phyloP scores from a whole-genome alignment of 2,888 invertebrate species.

The Operophtera brumata region DNA sequence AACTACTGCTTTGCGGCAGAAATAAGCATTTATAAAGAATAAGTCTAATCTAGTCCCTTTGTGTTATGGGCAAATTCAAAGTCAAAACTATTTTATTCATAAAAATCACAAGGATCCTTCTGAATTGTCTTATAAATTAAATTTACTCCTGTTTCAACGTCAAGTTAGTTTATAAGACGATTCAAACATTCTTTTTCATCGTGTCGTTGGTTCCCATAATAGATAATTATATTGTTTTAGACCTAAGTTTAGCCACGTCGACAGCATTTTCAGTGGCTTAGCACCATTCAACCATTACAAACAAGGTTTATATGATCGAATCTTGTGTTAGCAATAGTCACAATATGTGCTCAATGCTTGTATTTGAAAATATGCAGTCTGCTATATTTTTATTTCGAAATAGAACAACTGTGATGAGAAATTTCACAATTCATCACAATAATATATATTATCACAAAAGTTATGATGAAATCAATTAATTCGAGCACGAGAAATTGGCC shows the following conservation, averaged over 20 bases:
- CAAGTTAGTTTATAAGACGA: no score
- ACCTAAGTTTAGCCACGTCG: no score
- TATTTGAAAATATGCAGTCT: neutral
- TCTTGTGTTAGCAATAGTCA: slow-evolving; percentile 5
- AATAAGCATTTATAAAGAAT: neutral
- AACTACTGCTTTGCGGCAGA: no score
- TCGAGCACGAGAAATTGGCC: neutral
- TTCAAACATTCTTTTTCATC: no score
- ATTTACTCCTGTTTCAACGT: no score
- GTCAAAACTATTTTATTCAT: no score
- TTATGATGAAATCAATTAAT: slow-evolving; percentile 5
- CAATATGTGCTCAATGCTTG: neutral
- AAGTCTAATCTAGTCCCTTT: slow-evolving; percentile 33
- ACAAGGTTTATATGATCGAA: slow-evolving; percentile 20
- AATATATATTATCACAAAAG: slow-evolving; percentile 4
- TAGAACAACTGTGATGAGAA: slow-evolving; percentile 11
- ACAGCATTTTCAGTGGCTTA: no score
- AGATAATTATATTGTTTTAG: no score
- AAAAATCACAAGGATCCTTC: no score
- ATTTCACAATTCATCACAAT: slow-evolving; percentile 13
- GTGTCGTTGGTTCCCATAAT: no score
- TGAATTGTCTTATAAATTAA: no score
- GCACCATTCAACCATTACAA: no score
- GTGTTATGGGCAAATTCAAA: slow-evolving; percentile 33
- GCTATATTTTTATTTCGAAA: slow-evolving; percentile 9